A percentile compares a stretch with the other conserved stretches of the same genome.
Conservation (phyloP, 2,797 vertebrate genomes). For the Fundulus diaphanus region DNA sequence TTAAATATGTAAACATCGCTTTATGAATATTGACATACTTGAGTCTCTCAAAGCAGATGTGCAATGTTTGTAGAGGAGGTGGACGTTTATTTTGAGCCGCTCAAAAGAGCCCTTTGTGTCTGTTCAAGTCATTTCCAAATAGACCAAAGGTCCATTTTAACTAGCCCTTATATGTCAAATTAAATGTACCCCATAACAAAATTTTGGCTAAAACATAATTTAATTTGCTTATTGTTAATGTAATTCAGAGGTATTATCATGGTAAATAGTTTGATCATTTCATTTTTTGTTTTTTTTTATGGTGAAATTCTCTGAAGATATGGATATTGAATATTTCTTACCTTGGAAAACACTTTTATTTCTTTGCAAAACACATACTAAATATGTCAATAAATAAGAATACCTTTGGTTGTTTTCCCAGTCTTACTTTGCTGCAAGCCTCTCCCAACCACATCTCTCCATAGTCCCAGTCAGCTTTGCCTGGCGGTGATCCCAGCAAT, state of each 20-base stretch:
- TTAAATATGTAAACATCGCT: slow-evolving; percentile 30
- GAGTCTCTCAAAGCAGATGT: slow-evolving; percentile 18
- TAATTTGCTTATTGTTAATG: slow-evolving; percentile 32
- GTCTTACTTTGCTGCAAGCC: slow-evolving; percentile 32
- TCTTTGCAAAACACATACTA: slow-evolving; percentile 34
- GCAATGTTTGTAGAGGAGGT: slow-evolving; percentile 17
- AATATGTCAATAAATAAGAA: slow-evolving; percentile 41
- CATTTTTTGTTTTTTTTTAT: slow-evolving; percentile 4
- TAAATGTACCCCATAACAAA: slow-evolving; percentile 16
- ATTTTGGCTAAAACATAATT: slow-evolving; percentile 22
- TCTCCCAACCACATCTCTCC: slow-evolving; percentile 63
- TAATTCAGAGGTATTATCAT: neutral
- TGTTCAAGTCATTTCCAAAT: neutral
- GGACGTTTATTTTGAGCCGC: slow-evolving; percentile 6
- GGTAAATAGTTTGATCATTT: neutral
- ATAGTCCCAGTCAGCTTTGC: slow-evolving; percentile 48
- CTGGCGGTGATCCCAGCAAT: slow-evolving; percentile 57
- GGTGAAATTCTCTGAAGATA: slow-evolving; percentile 1
- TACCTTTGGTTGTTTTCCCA: slow-evolving; percentile 44
- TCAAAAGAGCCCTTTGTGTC: slow-evolving; percentile 4
- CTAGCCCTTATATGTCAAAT: slow-evolving; percentile 18
- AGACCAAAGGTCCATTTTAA: slow-evolving; percentile 9
- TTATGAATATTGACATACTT: slow-evolving; percentile 27
- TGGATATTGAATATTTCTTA: neutral
- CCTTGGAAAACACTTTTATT: slow-evolving; percentile 14